Percentiles rank a stretch among this genome's conserved stretches.
phyloP scores from a whole-genome alignment of 2,113 vertebrate genomes.

The Anser brachyrhynchus region DNA sequence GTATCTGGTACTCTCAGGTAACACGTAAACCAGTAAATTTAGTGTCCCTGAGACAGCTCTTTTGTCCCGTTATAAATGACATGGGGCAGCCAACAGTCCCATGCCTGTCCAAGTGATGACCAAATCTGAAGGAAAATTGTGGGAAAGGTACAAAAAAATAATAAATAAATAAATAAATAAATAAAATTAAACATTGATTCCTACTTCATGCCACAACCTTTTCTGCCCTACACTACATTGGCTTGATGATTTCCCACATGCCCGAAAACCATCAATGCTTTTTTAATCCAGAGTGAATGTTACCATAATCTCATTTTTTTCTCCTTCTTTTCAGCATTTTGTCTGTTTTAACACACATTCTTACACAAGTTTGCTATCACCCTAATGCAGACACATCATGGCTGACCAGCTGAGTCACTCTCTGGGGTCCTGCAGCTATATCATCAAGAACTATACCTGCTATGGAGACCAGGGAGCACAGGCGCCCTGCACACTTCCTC shows the following conservation, averaged over 20 bases:
- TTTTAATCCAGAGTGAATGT: background rate
- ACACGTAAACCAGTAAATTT: accelerated
- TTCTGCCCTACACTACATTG: no score
- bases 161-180: no score
- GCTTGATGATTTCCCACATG: background rate
- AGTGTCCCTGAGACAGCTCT: background rate
- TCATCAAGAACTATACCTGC: background rate
- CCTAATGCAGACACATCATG: background rate
- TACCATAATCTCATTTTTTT: background rate
- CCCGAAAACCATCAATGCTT: background rate
- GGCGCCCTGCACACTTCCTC: background rate
- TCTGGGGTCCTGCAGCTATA: background rate
- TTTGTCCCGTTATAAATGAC: background rate
- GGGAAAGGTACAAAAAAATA: background rate
- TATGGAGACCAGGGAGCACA: background rate
- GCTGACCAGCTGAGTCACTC: background rate
- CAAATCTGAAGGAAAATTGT: background rate
- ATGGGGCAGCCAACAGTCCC: background rate
- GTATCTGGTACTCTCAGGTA: background rate
- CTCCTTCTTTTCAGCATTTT: background rate
- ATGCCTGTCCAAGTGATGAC: background rate
- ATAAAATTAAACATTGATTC: background rate
- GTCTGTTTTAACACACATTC: background rate
- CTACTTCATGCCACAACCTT: background rate
- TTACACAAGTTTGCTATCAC: background rate